These are phyloP conservation scores for Pseudopodoces humilis DNA, from an alignment of 2,113 vertebrate species.

Conservation along the genomic window DNA sequence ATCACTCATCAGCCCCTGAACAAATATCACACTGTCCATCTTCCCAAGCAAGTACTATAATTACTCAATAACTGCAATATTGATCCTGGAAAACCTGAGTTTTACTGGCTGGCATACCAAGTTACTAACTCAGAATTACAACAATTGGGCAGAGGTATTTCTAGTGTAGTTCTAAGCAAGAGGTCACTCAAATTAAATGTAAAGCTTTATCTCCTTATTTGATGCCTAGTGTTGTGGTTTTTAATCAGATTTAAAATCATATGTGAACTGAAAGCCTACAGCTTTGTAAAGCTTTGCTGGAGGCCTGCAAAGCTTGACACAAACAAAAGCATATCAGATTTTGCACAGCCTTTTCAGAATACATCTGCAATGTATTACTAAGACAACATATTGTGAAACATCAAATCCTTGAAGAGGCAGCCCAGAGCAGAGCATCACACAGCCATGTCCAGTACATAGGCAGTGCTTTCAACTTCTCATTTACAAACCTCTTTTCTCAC, in stretches of 20 bases:
- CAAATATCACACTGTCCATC: constrained; percentile 40
- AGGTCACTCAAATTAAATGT: constrained; percentile 21
- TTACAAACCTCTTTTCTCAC: not conserved
- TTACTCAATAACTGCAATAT: constrained; percentile 57
- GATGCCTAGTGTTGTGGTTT: not conserved
- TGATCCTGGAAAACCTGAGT: constrained; percentile 32
- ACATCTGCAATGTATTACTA: not conserved
- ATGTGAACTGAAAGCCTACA: not conserved
- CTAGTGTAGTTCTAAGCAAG: constrained; percentile 8
- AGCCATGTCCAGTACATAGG: not conserved
- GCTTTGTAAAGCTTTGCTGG: constrained; percentile 18
- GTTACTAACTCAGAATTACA: not conserved
- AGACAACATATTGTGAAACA: constrained; percentile 13
- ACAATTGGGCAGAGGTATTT: not conserved
- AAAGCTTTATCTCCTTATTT: not conserved
- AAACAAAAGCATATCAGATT: not conserved
- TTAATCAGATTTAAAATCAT: constrained; percentile 37
- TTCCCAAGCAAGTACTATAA: constrained; percentile 44
- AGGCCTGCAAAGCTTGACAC: not conserved
- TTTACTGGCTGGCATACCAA: constrained; percentile 21
- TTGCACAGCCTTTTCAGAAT: constrained; percentile 4
- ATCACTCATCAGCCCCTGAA: constrained; percentile 40
- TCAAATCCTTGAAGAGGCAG: constrained; percentile 3
- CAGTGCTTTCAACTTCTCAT: not conserved
- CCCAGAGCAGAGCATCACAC: not conserved